Base-by-base conservation (phyloP, 2,113 vertebrate genomes). In the Anguilla japonica region DNA sequence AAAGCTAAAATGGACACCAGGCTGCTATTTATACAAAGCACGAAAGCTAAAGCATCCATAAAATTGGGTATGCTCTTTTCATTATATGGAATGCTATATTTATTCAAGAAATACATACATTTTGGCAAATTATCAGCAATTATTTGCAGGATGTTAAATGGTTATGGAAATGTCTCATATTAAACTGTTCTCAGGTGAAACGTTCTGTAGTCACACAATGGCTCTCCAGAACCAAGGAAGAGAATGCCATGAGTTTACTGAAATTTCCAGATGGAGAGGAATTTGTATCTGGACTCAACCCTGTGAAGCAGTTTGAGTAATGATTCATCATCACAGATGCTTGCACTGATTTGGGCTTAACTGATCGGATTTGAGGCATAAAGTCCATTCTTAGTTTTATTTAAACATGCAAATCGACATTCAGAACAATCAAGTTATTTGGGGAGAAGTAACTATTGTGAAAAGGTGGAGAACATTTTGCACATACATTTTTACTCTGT, bases 361-460 rank as follows among this genome's bases (percentile, higher is more conserved):
- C 95, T 95, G 95, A 96, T 95, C 95, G 93, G 93, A 94, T 92
- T 90, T 89, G 93, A 94, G 93, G 92, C 93, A 84, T 79, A 88
- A 94, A 95, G 94, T 95, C 95, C 95, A 93, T 95, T 93, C 95
- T 95, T 95, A 93, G 93, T 95, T 96, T 95, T 94, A 92, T 90
- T 90, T 87, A 84, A 87, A 92, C 43, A 92, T 89, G 90, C 63
- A 71, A 20, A 71, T 20, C 22, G 16, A 71, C 20, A 20, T 16
- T 9, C 63, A 8, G 16, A 71, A 71, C 16, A 71, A 20, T 22
- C 63, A 71, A n/a, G 20, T n/a, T 7, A 8, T 71, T 22, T n/a
- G 3, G 57, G 57, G 57, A 60, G 20, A 5, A 71, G 63, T 8
- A 71, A 71, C 20, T 8, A 71, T 71, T 71, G 5, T 71, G 20